Percentiles rank a stretch among this genome's conserved stretches.
These are phyloP conservation scores for Calvadosia cruxmelitensis DNA, from an alignment of 30 jellyfish, hydroid and myxozoan species.

Conservation along the genomic window DNA sequence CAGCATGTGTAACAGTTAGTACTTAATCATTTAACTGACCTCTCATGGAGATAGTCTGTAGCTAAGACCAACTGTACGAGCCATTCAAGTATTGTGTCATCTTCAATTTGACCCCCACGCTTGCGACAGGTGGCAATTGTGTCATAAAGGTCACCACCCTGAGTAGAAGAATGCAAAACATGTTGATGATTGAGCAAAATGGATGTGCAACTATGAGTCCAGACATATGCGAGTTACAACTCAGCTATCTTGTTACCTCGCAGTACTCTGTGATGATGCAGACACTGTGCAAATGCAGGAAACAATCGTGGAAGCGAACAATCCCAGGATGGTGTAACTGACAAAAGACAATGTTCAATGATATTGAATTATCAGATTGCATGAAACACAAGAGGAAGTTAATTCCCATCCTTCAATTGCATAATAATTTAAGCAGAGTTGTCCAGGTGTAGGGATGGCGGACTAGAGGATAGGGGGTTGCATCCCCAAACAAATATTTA, in stretches of 20 bases:
- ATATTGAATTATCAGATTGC: no score
- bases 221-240: no score
- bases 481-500: background rate
- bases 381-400: no score
- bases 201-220: no score
- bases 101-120: constrained; percentile 33
- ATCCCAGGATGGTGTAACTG: constrained; percentile 83
- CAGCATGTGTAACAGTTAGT: no score
- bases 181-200: no score
- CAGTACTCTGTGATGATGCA: constrained; percentile 72
- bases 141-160: constrained; percentile 80
- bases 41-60: constrained; percentile 66
- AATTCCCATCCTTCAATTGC: no score
- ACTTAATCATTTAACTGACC: no score
- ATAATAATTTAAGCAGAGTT: no score
- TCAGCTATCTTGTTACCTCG: constrained; percentile 53
- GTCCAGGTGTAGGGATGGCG: background rate
- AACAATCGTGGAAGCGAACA: constrained; percentile 73
- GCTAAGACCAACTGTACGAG: constrained; percentile 60
- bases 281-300: constrained; percentile 51
- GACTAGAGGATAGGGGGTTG: background rate
- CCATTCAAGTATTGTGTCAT: constrained; percentile 49
- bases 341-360: no score
- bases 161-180: background rate
- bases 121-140: constrained; percentile 39